Base-by-base conservation (phyloP, 1,140 invertebrate genomes). In the Tetraneura akinire region DNA sequence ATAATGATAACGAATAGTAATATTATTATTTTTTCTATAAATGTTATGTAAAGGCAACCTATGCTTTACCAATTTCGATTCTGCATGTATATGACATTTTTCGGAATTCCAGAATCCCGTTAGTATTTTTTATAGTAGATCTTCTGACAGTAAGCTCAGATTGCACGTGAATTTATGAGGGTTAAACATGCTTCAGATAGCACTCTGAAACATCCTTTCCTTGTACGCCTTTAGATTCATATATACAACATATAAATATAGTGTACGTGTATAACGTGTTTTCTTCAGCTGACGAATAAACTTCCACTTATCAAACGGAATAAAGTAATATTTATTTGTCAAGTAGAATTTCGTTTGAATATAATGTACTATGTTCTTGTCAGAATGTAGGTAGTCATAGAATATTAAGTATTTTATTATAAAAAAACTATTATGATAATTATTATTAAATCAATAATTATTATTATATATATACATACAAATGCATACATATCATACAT, bases 291-390 rank as follows among this genome's bases (percentile, higher is more conserved):
- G 68, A 51, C 45, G 68, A 71, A 71, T 71, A 71, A 29, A 71
- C 23, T 71, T 71, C 47, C 45, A 71, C 68, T 71, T 71, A 71
- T 71, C 47, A 71, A 51, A 71, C 47, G 45, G 45, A 71, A 71
- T 29, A 29, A 49, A 51, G 45, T 29, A 18, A 8, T 51, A 71
- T 71, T 49, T 51, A 71, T 71, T 29, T n/a, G 68, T 29, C 66
- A 26, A 68, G n/a, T 21, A 26, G n/a, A 68, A 47, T 45, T 47
- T 23, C 23, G 42, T 16, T 0, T 8, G 14, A 47, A 23, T 47
- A 23, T 47, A 47, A 14, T 62, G 32, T n/a, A n/a, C n/a, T n/a
- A n/a, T n/a, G n/a, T n/a, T n/a, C n/a, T n/a, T n/a, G n/a, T n/a
- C n/a, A n/a, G n/a, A n/a, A n/a, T n/a, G n/a, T n/a, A n/a, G n/a